Conservation (phyloP, 2,797 vertebrate species). For the Mycteria americana region DNA sequence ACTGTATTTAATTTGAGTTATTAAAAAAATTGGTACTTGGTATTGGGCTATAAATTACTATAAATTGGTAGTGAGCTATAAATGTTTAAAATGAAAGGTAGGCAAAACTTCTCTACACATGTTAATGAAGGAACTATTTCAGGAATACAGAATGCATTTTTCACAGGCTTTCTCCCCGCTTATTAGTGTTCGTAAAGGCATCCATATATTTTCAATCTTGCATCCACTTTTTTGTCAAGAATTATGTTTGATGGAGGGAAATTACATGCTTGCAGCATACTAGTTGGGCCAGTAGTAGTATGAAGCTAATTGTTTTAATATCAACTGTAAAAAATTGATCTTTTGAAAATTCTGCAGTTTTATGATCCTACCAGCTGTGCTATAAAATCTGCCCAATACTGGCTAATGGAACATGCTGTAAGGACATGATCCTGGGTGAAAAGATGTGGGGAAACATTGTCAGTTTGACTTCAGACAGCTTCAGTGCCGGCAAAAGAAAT, state of each 20-base stretch:
- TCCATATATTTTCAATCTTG: background rate
- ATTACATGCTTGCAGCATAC: background rate
- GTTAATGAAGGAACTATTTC: background rate
- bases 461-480: background rate
- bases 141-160: background rate
- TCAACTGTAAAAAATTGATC: background rate
- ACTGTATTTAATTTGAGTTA: background rate
- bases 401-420: background rate
- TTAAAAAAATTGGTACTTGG: background rate
- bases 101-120: background rate
- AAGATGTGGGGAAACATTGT: background rate
- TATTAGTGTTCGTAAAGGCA: background rate
- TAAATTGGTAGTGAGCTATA: background rate
- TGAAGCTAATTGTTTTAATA: background rate
- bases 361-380: background rate
- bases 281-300: background rate
- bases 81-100: background rate
- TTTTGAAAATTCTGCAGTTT: background rate
- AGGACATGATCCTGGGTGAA: background rate
- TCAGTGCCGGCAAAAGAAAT: background rate
- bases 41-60: background rate
- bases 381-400: background rate
- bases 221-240: background rate
- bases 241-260: background rate
- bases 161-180: background rate